Evolutionary conservation across 2,888 invertebrate species (phyloP).

Genomic region (Drosophila algonquin): DNA sequence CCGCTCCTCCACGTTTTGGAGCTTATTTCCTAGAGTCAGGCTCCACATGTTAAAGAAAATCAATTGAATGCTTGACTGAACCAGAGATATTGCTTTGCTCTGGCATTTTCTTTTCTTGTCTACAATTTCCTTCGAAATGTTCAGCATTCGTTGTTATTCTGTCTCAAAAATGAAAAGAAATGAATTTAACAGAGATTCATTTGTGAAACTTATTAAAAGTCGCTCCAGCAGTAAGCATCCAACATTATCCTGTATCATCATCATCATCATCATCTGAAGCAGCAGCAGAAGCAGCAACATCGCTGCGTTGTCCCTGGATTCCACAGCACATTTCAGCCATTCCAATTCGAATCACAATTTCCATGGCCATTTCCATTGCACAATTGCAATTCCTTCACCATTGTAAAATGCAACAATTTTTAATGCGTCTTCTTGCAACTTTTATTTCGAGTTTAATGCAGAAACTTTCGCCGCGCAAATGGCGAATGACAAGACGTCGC

Average conservation of each 20-base stretch:
- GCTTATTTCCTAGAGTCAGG: conserved; percentile 27
- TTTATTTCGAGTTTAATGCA: conserved; percentile 75
- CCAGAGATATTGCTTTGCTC: conserved; percentile 44
- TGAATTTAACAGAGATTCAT: conserved; percentile 31
- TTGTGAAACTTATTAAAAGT: conserved; percentile 42
- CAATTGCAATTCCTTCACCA: conserved; percentile 46
- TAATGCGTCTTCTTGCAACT: conserved; percentile 76
- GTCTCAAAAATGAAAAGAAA: conserved; percentile 1
- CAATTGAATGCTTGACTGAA: conserved; percentile 50
- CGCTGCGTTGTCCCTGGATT: conserved; percentile 21
- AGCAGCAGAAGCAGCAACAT: conserved; percentile 27
- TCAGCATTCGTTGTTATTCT: conserved; percentile 3
- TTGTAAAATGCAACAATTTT: conserved; percentile 75
- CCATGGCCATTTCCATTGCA: conserved; percentile 29
- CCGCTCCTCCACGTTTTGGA: conserved; percentile 14
- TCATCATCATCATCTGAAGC: conserved; percentile 7
- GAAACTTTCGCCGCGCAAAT: conserved; percentile 52
- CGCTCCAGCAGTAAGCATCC: conserved; percentile 12
- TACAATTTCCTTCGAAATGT: conserved; percentile 36
- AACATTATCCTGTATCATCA: conserved; percentile 14
- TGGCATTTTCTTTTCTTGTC: conserved; percentile 10
- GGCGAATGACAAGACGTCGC: conserved; percentile 26
- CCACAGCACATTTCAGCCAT: conserved; percentile 37
- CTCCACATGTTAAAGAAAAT: conserved; percentile 24
- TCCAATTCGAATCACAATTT: conserved; percentile 23